Conservation (phyloP, 1,140 invertebrate genomes). For the Pseudomyrmex pallidus region DNA sequence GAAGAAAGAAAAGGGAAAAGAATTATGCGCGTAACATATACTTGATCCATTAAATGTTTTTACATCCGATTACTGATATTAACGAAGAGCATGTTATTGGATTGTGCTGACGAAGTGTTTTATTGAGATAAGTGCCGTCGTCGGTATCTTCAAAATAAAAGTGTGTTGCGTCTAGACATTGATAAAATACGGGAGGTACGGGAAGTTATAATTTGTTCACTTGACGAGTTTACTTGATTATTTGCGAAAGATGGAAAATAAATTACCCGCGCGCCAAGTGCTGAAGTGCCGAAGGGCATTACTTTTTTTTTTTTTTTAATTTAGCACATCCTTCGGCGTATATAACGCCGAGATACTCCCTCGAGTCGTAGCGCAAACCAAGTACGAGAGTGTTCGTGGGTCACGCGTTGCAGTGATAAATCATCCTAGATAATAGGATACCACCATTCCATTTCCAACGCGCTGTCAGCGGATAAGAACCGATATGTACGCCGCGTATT, state of each 20-base stretch:
- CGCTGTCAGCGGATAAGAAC: conserved; percentile 60
- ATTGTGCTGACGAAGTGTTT: not conserved
- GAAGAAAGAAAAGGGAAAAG: not conserved
- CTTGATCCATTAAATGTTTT: conserved; percentile 16
- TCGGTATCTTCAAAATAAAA: conserved; percentile 29
- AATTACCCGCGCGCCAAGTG: conserved; percentile 49
- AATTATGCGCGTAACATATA: not conserved
- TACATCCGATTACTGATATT: conserved; percentile 19
- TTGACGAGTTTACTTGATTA: conserved; percentile 54
- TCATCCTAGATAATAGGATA: conserved; percentile 64
- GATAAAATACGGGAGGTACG: conserved; percentile 19
- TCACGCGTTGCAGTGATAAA: conserved; percentile 63
- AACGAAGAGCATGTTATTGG: not conserved
- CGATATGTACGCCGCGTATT: conserved; percentile 34
- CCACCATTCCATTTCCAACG: conserved; percentile 52
- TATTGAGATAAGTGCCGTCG: not conserved
- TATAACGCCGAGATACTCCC: conserved; percentile 33
- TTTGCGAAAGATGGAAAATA: conserved; percentile 60
- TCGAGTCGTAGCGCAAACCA: conserved; percentile 6
- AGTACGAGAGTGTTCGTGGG: conserved; percentile 28
- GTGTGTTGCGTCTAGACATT: conserved; percentile 34
- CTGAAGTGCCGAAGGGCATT: conserved; percentile 50
- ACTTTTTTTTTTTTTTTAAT: conserved; percentile 48
- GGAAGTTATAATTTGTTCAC: conserved; percentile 59
- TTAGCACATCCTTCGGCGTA: conserved; percentile 52